Evolutionary conservation across 2,888 invertebrate species (phyloP).

Genomic region (Craniophora ligustri): DNA sequence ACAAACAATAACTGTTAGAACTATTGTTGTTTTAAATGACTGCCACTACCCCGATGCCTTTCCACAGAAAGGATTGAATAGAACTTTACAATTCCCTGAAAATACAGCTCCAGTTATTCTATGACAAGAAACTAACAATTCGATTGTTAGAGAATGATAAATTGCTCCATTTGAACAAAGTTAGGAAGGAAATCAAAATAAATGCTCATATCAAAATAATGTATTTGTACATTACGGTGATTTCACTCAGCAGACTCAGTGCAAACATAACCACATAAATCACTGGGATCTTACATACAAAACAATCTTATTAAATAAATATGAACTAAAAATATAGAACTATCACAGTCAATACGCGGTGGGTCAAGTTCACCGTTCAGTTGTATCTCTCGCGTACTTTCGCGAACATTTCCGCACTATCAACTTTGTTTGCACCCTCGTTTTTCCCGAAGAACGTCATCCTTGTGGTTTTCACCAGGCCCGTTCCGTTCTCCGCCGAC

Average conservation of each 20-base stretch:
- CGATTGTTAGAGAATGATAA: conserved; percentile 5
- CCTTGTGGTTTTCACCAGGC: conserved; percentile 87
- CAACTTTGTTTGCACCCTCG: conserved; percentile 79
- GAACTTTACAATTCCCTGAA: neutral
- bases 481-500: conserved; percentile 80
- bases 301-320: conserved; percentile 40
- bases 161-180: conserved; percentile 6
- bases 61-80: neutral
- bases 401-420: conserved; percentile 83
- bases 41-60: neutral
- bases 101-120: neutral
- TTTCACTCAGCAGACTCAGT: conserved; percentile 23
- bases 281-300: conserved; percentile 43
- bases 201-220: conserved; percentile 34
- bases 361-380: conserved; percentile 44
- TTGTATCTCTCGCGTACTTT: conserved; percentile 80
- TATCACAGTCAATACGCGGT: conserved; percentile 64
- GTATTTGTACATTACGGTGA: conserved; percentile 52
- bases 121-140: conserved; percentile 9
- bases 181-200: conserved; percentile 15
- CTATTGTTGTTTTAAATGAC: neutral
- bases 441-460: conserved; percentile 89
- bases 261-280: conserved; percentile 37
- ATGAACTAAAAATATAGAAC: conserved; percentile 40
- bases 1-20: too few species aligned